phyloP scores from a whole-genome alignment of 2,113 vertebrate genomes.

The Gallinago undulata region DNA sequence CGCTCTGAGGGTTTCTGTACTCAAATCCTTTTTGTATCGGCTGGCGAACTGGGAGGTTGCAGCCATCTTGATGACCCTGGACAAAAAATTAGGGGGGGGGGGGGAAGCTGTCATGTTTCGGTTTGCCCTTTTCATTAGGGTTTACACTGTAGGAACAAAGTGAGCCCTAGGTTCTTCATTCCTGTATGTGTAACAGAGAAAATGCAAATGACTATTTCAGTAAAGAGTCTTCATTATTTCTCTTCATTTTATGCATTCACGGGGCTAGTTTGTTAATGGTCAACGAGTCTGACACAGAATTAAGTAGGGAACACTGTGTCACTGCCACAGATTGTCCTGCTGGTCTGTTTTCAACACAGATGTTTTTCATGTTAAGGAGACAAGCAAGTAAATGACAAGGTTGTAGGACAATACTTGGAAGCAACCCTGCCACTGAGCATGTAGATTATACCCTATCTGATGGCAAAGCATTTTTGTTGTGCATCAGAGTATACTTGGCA shows the following conservation, averaged over 20 bases:
- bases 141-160: accelerated
- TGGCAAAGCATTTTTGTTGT: not conserved
- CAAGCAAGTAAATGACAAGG: not conserved
- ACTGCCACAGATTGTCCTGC: not conserved
- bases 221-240: not conserved
- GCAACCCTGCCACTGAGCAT: not conserved
- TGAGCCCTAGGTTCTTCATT: not conserved
- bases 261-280: not conserved
- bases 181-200: not conserved
- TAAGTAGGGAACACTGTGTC: not conserved
- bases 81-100: not conserved
- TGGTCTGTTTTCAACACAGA: not conserved
- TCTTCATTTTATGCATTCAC: not conserved
- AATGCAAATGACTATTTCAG: not conserved
- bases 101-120: not conserved
- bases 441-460: not conserved
- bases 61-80: slow-evolving; percentile 39
- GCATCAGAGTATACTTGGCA: not conserved
- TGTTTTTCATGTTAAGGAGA: slow-evolving; percentile 5
- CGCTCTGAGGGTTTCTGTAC: slow-evolving; percentile 82
- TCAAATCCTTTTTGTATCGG: slow-evolving; percentile 82
- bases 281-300: not conserved
- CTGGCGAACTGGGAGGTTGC: slow-evolving; percentile 75
- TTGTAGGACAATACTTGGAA: slow-evolving; percentile 57
- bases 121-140: not conserved